Evolutionary conservation across 2,888 invertebrate species (phyloP).

Genomic region (Adelognathus sp.): DNA sequence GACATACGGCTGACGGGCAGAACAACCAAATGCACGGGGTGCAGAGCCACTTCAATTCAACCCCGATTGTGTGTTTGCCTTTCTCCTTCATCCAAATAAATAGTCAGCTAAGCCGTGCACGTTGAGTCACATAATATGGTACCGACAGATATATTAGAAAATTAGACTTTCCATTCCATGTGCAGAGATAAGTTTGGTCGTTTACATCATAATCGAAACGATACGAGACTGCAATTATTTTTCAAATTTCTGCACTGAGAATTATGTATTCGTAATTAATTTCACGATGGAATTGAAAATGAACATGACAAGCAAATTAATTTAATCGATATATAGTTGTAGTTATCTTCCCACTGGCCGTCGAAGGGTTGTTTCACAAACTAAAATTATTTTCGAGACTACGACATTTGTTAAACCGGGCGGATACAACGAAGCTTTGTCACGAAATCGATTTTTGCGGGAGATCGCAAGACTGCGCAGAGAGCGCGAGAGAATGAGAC

Average conservation of each 20-base stretch:
- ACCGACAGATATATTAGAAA: conserved; percentile 2
- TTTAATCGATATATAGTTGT: too few species aligned
- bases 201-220: neutral
- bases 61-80: conserved; percentile 68
- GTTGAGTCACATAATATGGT: conserved; percentile 25
- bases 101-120: conserved; percentile 40
- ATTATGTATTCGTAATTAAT: too few species aligned
- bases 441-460: conserved; percentile 60
- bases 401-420: neutral
- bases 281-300: too few species aligned
- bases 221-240: neutral
- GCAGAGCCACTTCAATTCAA: conserved; percentile 21
- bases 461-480: conserved; percentile 34
- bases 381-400: neutral
- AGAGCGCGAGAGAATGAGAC: conserved; percentile 39
- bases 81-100: conserved; percentile 72
- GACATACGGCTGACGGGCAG: conserved; percentile 77
- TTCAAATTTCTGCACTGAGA: neutral
- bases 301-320: too few species aligned
- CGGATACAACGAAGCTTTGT: neutral
- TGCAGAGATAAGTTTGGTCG: neutral
- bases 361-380: neutral
- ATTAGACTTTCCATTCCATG: neutral
- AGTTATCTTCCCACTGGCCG: neutral
- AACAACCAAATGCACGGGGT: conserved; percentile 45